Conservation (phyloP, 2,113 vertebrate species). For the Cygnus buccinator region DNA sequence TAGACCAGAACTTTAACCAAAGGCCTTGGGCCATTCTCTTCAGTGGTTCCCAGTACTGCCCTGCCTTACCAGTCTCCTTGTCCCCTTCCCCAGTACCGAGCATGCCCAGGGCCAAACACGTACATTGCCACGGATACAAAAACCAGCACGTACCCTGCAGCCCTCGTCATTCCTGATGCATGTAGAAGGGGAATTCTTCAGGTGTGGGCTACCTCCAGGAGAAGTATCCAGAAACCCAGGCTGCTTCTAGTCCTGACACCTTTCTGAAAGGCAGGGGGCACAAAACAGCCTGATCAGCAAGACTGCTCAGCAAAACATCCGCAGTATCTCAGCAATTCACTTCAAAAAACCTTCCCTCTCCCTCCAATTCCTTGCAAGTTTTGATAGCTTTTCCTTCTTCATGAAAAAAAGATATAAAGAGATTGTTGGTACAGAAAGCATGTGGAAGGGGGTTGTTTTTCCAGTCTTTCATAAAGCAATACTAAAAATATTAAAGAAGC, state of each 20-base stretch:
- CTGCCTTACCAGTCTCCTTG: neutral
- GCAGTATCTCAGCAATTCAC: neutral
- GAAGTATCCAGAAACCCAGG: neutral
- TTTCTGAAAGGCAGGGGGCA: neutral
- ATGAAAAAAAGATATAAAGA: neutral
- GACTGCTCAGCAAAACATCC: neutral
- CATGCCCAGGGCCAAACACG: neutral
- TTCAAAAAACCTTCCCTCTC: neutral
- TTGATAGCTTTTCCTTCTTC: neutral
- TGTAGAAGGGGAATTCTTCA: neutral
- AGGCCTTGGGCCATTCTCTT: neutral
- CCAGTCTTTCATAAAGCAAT: slow-evolving; percentile 32
- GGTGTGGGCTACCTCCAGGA: neutral
- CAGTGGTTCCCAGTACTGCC: neutral
- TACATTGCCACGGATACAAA: fast-evolving
- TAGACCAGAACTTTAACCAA: neutral
- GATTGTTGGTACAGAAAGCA: neutral
- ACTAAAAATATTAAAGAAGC: neutral
- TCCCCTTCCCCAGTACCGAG: neutral
- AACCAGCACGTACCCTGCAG: neutral
- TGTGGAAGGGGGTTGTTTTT: neutral
- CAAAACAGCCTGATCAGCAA: neutral
- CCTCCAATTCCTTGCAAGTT: fast-evolving
- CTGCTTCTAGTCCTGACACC: neutral
- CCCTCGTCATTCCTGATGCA: neutral